These are phyloP conservation scores for Ammodytes dubius DNA, from an alignment of 2,113 vertebrate species.

Conservation along the genomic window DNA sequence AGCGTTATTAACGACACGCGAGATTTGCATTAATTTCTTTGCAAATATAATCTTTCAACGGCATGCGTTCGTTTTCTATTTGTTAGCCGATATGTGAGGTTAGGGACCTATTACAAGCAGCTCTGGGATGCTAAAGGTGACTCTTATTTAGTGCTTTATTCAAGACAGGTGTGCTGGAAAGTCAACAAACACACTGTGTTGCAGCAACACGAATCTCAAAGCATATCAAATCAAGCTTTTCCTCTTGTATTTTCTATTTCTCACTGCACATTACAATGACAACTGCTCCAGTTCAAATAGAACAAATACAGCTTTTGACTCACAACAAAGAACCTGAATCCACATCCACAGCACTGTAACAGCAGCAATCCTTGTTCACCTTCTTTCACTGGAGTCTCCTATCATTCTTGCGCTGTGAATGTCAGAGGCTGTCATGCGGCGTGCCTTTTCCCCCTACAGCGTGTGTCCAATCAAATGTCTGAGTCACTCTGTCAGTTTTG, in stretches of 20 bases:
- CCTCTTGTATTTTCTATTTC: background rate
- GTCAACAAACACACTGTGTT: background rate
- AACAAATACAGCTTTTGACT: background rate
- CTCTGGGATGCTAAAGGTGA: background rate
- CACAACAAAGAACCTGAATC: background rate
- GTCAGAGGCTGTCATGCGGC: background rate
- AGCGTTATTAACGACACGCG: no score
- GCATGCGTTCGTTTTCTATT: background rate
- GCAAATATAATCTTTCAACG: background rate
- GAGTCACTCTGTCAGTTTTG: conserved; percentile 40
- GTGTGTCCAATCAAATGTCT: background rate
- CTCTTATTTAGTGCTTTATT: background rate
- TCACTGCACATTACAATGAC: background rate
- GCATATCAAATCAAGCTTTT: background rate
- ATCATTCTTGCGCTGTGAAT: background rate
- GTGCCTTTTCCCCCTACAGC: background rate
- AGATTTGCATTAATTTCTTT: no score
- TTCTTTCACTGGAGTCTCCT: background rate
- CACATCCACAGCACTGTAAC: background rate
- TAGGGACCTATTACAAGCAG: background rate
- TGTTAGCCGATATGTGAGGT: background rate
- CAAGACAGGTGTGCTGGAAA: background rate
- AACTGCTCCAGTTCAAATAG: background rate
- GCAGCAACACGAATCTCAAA: background rate
- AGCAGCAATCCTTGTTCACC: background rate